Base-by-base conservation (phyloP, 2,888 invertebrate species). In the Mylabris sibirica region DNA sequence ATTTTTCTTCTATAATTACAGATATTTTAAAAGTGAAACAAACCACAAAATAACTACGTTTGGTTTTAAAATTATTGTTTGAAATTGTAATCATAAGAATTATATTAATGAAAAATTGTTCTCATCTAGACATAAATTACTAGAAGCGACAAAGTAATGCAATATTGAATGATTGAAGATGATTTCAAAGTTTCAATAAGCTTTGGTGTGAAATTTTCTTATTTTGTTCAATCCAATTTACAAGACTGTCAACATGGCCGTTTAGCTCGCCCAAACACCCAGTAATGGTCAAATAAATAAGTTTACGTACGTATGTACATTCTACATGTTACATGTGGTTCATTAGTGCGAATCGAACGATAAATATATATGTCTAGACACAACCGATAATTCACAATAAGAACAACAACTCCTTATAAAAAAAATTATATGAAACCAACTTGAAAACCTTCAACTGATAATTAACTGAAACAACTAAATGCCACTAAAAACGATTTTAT, bases 281-380 rank as follows among this genome's bases (percentile, higher is more conserved):
- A 34, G 63, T 72, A 72, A 72, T 72, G 70, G 65, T 67, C 68
- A 68, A 70, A 70, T 72, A 70, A 72, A 70, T 71, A 72, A 70
- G 65, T 68, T 65, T 65, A 35, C 24, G 57, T 67, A 30, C 57
- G 30, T 65, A 61, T 68, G 69, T 72, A 69, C 41, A 59, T 65
- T 65, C 59, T 53, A 64, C 67, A 65, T 69, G 70, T 68, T 67
- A 72, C 67, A 72, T 70, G 72, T 61, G 69, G 72, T 72, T 72
- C 72, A 72, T 72, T 72, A 72, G 70, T 71, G 70, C 60, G 67
- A 69, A 70, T 67, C 65, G 66, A 65, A 65, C 63, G 72, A 71
- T 72, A 72, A 72, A 70, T 69, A 70, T 67, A 65, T 70, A 38
- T 65, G 67, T 63, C 49, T 49, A 49, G 49, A 49, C 49, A 49